These are phyloP conservation scores for Eucidaris tribuloides DNA, from an alignment of 35 echinoderm and acorn worm species.

Conservation along the genomic window DNA sequence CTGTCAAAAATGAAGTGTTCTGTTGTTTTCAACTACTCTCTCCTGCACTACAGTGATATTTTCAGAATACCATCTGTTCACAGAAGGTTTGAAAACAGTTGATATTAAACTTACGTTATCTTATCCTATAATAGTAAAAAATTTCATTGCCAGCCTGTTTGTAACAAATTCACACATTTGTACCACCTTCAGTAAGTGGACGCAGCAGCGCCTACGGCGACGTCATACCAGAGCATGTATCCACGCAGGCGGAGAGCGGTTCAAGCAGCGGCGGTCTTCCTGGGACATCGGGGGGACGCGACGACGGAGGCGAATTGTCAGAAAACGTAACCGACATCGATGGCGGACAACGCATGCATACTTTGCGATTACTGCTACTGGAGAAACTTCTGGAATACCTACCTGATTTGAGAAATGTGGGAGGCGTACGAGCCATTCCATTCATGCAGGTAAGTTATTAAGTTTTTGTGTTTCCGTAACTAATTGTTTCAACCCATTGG, in stretches of 20 bases:
- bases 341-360: constrained; percentile 70
- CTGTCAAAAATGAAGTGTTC: too few species aligned
- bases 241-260: constrained; percentile 54
- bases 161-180: not conserved
- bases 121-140: too few species aligned
- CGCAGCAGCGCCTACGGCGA: constrained; percentile 97
- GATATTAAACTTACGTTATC: too few species aligned
- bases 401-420: constrained; percentile 88
- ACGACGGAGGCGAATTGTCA: constrained; percentile 46
- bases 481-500: too few species aligned
- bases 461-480: too few species aligned
- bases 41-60: too few species aligned
- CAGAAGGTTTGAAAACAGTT: too few species aligned
- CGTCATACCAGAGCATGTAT: constrained; percentile 52
- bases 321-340: constrained; percentile 60
- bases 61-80: too few species aligned
- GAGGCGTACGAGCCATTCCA: constrained; percentile 94
- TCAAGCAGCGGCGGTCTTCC: constrained; percentile 54
- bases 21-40: too few species aligned
- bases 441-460: constrained; percentile 99
- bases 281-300: constrained; percentile 30
- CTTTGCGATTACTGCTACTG: constrained; percentile 75
- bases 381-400: constrained; percentile 88
- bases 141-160: too few species aligned
- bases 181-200: constrained; percentile 68